Evolutionary conservation across 2,113 vertebrate species (phyloP).

Genomic region (Panthera tigris): DNA sequence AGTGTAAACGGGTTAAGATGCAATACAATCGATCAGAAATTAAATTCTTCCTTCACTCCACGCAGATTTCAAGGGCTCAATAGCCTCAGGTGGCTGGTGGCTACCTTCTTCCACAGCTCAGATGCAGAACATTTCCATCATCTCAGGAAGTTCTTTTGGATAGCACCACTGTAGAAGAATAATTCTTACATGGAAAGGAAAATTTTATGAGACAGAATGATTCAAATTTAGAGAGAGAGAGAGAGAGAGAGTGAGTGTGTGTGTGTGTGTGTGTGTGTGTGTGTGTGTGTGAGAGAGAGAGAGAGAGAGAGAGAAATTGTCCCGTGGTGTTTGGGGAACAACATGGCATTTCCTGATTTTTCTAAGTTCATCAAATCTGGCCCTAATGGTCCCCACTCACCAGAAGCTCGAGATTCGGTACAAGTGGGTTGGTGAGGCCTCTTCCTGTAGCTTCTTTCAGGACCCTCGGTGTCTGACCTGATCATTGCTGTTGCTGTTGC

Average conservation of each 20-base stretch:
- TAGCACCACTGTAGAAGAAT: not conserved
- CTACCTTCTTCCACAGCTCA: not conserved
- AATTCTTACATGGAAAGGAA: not conserved
- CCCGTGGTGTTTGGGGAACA: not conserved
- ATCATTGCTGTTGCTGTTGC: not conserved
- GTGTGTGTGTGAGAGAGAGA: not conserved
- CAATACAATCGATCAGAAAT: not conserved
- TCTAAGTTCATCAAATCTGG: not conserved
- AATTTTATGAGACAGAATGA: not conserved
- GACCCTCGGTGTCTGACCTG: not conserved
- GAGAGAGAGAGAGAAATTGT: not conserved
- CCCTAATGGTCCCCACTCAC: accelerated
- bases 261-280: not conserved
- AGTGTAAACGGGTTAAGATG: not conserved
- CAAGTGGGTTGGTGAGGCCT: too few relatives aligned
- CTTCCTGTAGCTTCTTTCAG: not conserved
- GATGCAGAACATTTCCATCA: not conserved
- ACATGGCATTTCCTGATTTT: not conserved
- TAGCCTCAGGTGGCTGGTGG: not conserved
- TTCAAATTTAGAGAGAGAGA: not conserved
- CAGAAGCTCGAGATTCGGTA: not conserved
- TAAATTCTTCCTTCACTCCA: not conserved
- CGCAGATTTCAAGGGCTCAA: not conserved
- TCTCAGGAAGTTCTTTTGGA: not conserved
- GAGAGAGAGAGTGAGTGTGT: not conserved